Evolutionary conservation across 1,140 invertebrate genomes (phyloP).

Genomic region (Danaus plexippus): DNA sequence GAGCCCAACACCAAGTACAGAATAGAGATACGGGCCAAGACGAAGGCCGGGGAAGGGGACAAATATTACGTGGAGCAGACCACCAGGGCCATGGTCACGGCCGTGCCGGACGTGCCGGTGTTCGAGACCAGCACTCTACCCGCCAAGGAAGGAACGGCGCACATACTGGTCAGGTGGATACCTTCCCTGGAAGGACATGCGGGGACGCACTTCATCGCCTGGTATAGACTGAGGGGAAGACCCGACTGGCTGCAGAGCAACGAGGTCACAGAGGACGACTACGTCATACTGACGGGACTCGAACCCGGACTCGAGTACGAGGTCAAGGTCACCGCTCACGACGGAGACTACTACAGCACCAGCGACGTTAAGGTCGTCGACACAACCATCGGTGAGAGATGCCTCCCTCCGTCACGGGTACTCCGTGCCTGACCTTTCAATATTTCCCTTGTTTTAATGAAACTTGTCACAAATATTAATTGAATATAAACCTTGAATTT

Average conservation of each 20-base stretch:
- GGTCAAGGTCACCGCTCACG: constrained; percentile 92
- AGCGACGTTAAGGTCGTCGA: constrained; percentile 85
- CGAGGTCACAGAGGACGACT: constrained; percentile 82
- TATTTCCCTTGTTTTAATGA: too few species aligned
- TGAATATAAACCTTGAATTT: too few species aligned
- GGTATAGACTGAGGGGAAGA: constrained; percentile 81
- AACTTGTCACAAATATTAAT: too few species aligned
- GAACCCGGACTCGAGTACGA: constrained; percentile 90
- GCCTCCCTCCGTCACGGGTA: too few species aligned
- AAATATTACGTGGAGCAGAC: constrained; percentile 86
- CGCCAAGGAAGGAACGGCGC: constrained; percentile 81
- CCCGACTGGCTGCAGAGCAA: constrained; percentile 75
- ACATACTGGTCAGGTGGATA: constrained; percentile 86
- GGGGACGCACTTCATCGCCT: constrained; percentile 90
- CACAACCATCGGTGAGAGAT: constrained; percentile 73
- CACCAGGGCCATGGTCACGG: constrained; percentile 75
- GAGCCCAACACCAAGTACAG: constrained; percentile 91
- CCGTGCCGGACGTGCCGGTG: constrained; percentile 81
- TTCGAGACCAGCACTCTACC: constrained; percentile 81
- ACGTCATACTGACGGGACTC: constrained; percentile 82
- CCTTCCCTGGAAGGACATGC: constrained; percentile 83
- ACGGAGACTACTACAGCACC: constrained; percentile 83
- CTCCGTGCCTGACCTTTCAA: too few species aligned
- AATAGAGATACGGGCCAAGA: constrained; percentile 87
- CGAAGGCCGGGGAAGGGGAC: constrained; percentile 86